Evolutionary conservation across 2,888 invertebrate species (phyloP).

Genomic region (Priapulus caudatus): DNA sequence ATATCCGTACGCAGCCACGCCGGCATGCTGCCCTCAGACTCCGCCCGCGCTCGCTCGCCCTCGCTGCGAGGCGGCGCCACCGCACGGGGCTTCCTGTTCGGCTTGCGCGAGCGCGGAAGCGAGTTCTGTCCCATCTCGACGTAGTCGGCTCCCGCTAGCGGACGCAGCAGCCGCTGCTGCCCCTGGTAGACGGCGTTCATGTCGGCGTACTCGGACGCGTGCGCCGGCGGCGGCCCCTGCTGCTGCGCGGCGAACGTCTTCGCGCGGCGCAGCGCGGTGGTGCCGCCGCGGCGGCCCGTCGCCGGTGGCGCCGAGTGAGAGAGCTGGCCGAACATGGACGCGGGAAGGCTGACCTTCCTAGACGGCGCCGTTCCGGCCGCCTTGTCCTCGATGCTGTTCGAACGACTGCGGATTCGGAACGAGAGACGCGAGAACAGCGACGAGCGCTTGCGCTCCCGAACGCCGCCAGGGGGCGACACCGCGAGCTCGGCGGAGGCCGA

Average conservation of each 20-base stretch:
- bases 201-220: neutral
- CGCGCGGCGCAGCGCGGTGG: neutral
- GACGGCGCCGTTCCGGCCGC: neutral
- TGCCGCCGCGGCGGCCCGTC: neutral
- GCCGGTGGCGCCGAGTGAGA: no score
- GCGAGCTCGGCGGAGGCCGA: no score
- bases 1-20: no score
- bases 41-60: no score
- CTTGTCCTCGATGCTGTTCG: neutral
- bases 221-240: no score
- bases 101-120: no score
- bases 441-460: no score
- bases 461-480: no score
- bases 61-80: no score
- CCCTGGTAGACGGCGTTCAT: neutral
- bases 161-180: neutral
- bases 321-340: no score
- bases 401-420: neutral
- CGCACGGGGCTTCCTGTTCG: no score
- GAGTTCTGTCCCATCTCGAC: neutral
- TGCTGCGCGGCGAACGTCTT: neutral
- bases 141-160: neutral
- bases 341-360: neutral
- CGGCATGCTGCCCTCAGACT: no score
- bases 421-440: neutral